Percentiles rank a stretch among this genome's conserved stretches.
These are phyloP conservation scores for Stegastes partitus DNA, from an alignment of 2,113 vertebrate genomes.

Conservation along the genomic window DNA sequence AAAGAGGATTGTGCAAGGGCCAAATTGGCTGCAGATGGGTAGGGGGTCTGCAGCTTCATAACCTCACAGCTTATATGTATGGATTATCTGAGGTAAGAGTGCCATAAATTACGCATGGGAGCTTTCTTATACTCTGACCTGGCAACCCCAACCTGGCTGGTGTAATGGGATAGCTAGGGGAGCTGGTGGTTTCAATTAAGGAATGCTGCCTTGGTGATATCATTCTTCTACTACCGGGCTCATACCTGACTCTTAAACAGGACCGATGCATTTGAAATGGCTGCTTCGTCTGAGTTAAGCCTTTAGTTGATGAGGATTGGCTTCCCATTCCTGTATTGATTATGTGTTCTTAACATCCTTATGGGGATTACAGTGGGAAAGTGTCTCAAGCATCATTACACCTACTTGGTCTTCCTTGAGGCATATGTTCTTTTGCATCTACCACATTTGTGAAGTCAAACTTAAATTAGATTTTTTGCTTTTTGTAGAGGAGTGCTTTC, in stretches of 20 bases:
- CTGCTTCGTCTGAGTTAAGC: constrained; percentile 5
- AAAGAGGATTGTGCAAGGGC: constrained; percentile 61
- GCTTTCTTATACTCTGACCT: constrained; percentile 68
- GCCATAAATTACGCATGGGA: constrained; percentile 68
- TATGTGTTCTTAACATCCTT: constrained; percentile 11
- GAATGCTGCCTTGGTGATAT: constrained; percentile 47
- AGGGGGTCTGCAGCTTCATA: constrained; percentile 58
- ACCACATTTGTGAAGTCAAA: no score
- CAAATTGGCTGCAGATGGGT: constrained; percentile 79
- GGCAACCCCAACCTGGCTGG: constrained; percentile 42
- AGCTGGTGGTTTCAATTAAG: constrained; percentile 70
- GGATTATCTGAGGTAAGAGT: constrained; percentile 72
- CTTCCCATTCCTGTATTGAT: constrained; percentile 27
- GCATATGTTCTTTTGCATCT: background rate
- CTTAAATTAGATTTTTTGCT: no score
- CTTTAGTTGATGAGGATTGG: constrained; percentile 34
- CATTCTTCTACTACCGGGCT: constrained; percentile 30
- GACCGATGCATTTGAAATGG: constrained; percentile 11
- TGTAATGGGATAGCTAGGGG: constrained; percentile 60
- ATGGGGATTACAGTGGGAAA: background rate
- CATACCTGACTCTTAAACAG: constrained; percentile 35
- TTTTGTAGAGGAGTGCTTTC: no score
- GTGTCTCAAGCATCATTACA: background rate
- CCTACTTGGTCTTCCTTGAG: background rate
- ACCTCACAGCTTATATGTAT: constrained; percentile 67